A percentile compares a stretch with the other conserved stretches of the same genome.
Evolutionary conservation across 1,140 invertebrate genomes (phyloP).

Genomic region (Pseudoatta argentina): DNA sequence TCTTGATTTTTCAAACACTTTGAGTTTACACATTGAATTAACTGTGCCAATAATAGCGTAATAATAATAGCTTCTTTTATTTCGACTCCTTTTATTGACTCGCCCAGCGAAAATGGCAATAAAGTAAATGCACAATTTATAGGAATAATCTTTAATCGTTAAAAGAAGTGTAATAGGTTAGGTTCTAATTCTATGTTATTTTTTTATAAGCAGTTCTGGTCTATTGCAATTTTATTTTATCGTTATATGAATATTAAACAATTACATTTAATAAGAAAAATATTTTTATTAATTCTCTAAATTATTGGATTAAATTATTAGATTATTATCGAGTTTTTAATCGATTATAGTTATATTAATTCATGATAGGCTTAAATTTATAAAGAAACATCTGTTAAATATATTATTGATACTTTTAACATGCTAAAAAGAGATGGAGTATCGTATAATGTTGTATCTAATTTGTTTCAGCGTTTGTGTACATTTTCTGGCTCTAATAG

Average conservation of each 20-base stretch:
- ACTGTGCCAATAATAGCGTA: not conserved
- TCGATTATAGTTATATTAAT: too few relatives aligned
- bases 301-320: too few relatives aligned
- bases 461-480: slow-evolving; percentile 54
- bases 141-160: not conserved
- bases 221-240: not conserved
- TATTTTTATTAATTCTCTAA: not conserved
- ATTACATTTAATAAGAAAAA: slow-evolving; percentile 7
- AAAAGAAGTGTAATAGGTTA: not conserved
- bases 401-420: not conserved
- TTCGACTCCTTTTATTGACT: not conserved
- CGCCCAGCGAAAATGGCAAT: not conserved
- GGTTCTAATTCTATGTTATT: not conserved
- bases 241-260: not conserved
- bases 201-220: not conserved
- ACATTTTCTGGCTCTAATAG: slow-evolving; percentile 54
- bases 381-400: not conserved
- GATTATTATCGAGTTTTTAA: not conserved
- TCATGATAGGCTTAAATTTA: not conserved
- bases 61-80: not conserved
- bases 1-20: not conserved
- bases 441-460: slow-evolving; percentile 42
- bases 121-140: not conserved
- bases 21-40: not conserved
- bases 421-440: not conserved